Evolutionary conservation across 53 echinoderm and acorn worm genomes (phyloP), one percentile per base, ranked within the genome.

Genomic region (Hippasteria phrygiana): DNA sequence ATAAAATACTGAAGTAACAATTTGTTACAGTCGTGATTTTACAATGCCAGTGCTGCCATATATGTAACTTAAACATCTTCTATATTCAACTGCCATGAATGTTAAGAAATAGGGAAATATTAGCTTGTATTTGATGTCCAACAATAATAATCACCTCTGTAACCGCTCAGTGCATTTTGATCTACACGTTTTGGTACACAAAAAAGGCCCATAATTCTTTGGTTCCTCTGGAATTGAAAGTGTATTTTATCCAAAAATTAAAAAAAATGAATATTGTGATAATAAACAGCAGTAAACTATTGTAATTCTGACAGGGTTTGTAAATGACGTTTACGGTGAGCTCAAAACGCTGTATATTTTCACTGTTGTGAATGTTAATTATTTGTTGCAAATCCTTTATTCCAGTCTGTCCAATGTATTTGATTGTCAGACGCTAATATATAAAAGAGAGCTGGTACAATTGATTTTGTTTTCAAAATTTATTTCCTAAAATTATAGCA

Each of bases 11-110:
- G 53, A 43, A 2, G 2, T 75, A 51, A 77, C 31, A 77, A 59
- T 55, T 22, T n/a, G n/a, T n/a, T n/a, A n/a, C n/a, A n/a, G 56
- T 55, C 36, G 38, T 38, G 59, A 79, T 56, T 39, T 56, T 34
- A 69, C 51, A 71, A 85, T 71, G 71, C 85, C 85, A 85, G 71
- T 85, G 85, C 85, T 85, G 85, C 85, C 85, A 53, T 28, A 69
- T 85, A 29, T 55, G 50, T 13, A 17, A 34, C 41, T 5, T 76
- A 34, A 20, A 37, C 43, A 13, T 51, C 27, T 51, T 43, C 24
- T 39, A 39, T 27, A 64, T 42, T 2, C 1, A 48, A 85, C 85
- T 85, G 85, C 85, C 85, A 85, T 70, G 53, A 70, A n/a, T 29
- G 33, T 67, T 45, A 55, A 54, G 41, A 36, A 37, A 56, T 39